Evolutionary conservation across 1,140 invertebrate species (phyloP), one percentile per base, ranked within the genome.

Genomic region (Trichonephila inaurata): DNA sequence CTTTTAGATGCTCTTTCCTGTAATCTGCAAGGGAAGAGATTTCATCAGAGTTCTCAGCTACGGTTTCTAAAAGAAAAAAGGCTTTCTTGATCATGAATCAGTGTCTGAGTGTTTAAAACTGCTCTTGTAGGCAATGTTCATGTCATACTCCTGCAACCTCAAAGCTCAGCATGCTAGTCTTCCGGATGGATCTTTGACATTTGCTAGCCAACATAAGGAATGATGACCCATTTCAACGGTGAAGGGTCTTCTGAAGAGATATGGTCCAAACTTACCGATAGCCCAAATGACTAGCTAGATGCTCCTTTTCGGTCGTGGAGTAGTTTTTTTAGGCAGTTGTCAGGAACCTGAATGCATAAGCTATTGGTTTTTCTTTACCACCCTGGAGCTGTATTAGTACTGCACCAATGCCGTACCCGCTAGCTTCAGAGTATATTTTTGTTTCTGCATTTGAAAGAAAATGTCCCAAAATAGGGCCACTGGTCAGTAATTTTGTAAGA

Each of bases 101-200:
- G 62, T 90, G 33, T 95, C 88, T 12, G 16, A 33, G 83, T 94
- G 93, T 61, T 91, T 92, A 21, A 91, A 33, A 4, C 93, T 94
- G 33, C 58, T 66, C 28, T 94, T 94, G 28, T 95, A 94, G 2
- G 51, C 51, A 91, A 95, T 87, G 60, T 93, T 81, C 24, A 92
- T 95, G 18, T 94, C 88, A 69, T 83, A 21, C 5, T 95, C 72
- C 51, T 94, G 69, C 18, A 95, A 51, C 16, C 61, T 77, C 92
- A 69, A 3, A 93, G 69, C 95, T 95, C 95, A 62, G 33, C 94
- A 61, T 18, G 86, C 89, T 28, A 95, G 61, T 85, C 94, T 62
- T 88, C 58, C 95, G 4, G 93, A 95, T 3, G 96, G 95, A 86
- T 96, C 95, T 94, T 95, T 96, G 5, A 96, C 94, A 4, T 95